Evolutionary conservation across 64 coral and sea anemone genomes (phyloP).

Genomic region (Stylophora pistillata): DNA sequence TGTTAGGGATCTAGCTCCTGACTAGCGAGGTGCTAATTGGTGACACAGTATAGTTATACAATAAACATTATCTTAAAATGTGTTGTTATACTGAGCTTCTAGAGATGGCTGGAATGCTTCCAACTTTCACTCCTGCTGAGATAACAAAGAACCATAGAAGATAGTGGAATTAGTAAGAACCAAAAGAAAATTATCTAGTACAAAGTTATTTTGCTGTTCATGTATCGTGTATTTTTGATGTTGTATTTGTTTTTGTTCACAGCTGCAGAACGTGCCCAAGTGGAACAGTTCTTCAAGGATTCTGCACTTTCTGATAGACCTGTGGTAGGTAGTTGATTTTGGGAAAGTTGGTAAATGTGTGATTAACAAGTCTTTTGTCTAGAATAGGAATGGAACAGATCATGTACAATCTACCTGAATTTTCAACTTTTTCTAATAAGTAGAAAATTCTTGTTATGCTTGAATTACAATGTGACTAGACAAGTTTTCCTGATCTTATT

Average conservation of each 20-base stretch:
- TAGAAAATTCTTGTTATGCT: neutral
- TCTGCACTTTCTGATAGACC: constrained; percentile 78
- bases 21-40: too few species aligned
- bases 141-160: too few species aligned
- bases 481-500: neutral
- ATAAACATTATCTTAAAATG: too few species aligned
- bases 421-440: neutral
- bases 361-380: too few species aligned
- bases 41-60: too few species aligned
- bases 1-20: too few species aligned
- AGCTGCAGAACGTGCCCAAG: constrained; percentile 95
- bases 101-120: too few species aligned
- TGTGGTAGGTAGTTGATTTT: constrained; percentile 62
- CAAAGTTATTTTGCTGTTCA: neutral
- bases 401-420: neutral
- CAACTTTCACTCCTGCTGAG: too few species aligned
- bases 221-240: neutral
- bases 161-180: too few species aligned
- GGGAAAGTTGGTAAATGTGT: too few species aligned
- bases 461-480: neutral
- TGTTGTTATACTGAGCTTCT: too few species aligned
- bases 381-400: too few species aligned
- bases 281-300: constrained; percentile 89
- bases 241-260: neutral
- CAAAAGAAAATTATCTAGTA: neutral